Evolutionary conservation across 2,113 vertebrate species (phyloP).

Genomic region (Pristiophorus japonicus): DNA sequence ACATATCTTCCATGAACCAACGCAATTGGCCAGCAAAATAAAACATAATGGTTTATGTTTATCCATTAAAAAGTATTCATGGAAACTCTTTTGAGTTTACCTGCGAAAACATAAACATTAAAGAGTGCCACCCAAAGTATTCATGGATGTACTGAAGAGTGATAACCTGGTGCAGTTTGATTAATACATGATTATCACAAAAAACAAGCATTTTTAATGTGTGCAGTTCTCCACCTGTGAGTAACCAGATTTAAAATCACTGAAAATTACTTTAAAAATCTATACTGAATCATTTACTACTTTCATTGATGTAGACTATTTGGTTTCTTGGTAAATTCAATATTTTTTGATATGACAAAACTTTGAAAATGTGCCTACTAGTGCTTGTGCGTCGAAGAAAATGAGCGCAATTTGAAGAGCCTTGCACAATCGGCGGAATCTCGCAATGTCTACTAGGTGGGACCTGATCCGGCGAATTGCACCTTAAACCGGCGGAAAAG

Average conservation of each 20-base stretch:
- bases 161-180: not conserved
- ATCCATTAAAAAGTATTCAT: not conserved
- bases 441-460: not conserved
- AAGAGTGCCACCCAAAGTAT: too few species aligned
- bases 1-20: not conserved
- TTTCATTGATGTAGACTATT: not conserved
- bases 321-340: not conserved
- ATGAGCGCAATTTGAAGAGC: not conserved
- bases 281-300: not conserved
- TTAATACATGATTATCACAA: not conserved
- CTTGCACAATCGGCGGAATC: not conserved
- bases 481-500: not conserved
- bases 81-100: too few species aligned
- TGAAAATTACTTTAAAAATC: not conserved
- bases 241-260: not conserved
- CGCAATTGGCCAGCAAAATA: not conserved
- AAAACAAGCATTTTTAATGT: not conserved
- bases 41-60: not conserved
- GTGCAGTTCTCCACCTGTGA: not conserved
- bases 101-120: too few species aligned
- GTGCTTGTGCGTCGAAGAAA: not conserved
- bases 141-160: not conserved
- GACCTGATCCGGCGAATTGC: not conserved
- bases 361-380: not conserved
- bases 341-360: not conserved